Conservation (phyloP, 2,888 invertebrate species). For the Luperina nickerlii region DNA sequence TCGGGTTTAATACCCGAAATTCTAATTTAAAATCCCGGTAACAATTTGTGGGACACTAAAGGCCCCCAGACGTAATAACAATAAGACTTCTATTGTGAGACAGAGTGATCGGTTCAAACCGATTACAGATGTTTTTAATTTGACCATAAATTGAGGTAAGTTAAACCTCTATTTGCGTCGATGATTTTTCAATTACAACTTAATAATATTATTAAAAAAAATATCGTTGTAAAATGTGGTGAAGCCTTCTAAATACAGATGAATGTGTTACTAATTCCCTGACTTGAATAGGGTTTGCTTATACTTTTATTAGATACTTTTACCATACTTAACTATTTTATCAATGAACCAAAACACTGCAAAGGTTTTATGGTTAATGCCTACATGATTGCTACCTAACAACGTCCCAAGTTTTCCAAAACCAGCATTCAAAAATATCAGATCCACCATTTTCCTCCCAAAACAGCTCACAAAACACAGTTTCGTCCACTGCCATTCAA, state of each 20-base stretch:
- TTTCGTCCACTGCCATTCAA: conserved; percentile 26
- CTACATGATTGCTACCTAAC: neutral
- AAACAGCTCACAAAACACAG: conserved; percentile 13
- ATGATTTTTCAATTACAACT: neutral
- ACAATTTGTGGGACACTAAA: neutral
- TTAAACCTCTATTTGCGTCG: neutral
- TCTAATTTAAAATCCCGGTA: too few species aligned
- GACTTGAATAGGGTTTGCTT: neutral
- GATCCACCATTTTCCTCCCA: neutral
- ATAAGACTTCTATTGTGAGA: too few species aligned
- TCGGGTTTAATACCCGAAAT: too few species aligned
- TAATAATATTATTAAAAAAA: neutral
- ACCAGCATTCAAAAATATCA: neutral
- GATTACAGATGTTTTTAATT: neutral
- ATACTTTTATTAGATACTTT: neutral
- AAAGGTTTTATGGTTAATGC: neutral
- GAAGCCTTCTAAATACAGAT: neutral
- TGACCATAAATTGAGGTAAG: too few species aligned
- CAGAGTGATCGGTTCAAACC: too few species aligned
- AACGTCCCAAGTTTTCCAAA: neutral
- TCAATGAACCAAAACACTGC: neutral
- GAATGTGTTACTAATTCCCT: neutral
- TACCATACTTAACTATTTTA: neutral
- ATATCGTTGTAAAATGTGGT: neutral
- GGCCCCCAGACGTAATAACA: too few species aligned